phyloP scores from a whole-genome alignment of 2,113 vertebrate species.

The Lepisosteus oculatus region DNA sequence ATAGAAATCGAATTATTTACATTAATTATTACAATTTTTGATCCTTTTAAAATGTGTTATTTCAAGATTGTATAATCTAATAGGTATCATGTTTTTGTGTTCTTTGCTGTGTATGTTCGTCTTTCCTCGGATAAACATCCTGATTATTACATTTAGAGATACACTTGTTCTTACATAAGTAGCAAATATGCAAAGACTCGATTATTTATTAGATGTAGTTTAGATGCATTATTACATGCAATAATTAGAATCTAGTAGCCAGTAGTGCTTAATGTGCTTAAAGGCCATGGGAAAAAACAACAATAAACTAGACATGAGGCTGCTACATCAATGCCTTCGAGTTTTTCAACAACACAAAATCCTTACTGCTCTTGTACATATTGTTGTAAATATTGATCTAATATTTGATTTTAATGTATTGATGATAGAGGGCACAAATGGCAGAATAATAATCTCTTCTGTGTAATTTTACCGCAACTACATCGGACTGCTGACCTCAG shows the following conservation, averaged over 20 bases:
- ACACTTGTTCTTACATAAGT: constrained; percentile 31
- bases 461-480: too few relatives aligned
- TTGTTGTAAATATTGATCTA: too few relatives aligned
- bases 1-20: too few relatives aligned
- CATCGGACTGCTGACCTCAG: too few relatives aligned
- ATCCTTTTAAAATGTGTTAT: too few relatives aligned
- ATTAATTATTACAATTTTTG: too few relatives aligned
- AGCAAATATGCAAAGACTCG: constrained; percentile 48
- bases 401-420: too few relatives aligned
- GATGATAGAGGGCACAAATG: too few relatives aligned
- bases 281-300: constrained; percentile 27
- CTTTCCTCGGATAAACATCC: constrained; percentile 19
- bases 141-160: constrained; percentile 18
- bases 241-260: constrained; percentile 51
- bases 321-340: constrained; percentile 2
- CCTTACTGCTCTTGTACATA: too few relatives aligned
- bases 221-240: constrained; percentile 43
- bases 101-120: background rate
- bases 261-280: constrained; percentile 45
- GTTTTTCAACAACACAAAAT: background rate
- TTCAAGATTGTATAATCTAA: background rate
- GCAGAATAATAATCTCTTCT: too few relatives aligned
- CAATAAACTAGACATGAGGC: constrained; percentile 28
- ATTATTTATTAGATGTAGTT: constrained; percentile 59
- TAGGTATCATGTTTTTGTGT: background rate